phyloP scores from a whole-genome alignment of 2,797 vertebrate species.

The Enteromius paludinosus region DNA sequence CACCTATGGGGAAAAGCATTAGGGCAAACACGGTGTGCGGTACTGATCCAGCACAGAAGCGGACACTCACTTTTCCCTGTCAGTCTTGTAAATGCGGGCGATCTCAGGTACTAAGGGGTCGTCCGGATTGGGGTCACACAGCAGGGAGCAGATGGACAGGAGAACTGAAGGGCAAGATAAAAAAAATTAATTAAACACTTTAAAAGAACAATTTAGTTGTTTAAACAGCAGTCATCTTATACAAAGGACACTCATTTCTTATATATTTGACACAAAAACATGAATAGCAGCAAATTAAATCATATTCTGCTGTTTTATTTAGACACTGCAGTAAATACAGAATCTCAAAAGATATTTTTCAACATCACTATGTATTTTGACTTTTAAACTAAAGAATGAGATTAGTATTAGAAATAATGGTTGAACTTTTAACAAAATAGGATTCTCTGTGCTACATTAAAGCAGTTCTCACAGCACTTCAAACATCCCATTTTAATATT shows the following conservation, averaged over 20 bases:
- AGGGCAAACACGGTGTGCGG: not conserved
- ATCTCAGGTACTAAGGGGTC: constrained; percentile 99
- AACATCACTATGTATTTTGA: not conserved
- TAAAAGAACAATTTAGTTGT: not conserved
- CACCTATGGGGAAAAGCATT: not conserved
- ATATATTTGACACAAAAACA: not conserved
- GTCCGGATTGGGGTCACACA: constrained; percentile 99
- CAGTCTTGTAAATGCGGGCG: constrained; percentile 99
- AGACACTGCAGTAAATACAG: not conserved
- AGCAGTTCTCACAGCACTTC: not conserved
- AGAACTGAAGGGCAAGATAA: constrained; percentile 81
- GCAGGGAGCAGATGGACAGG: constrained; percentile 99
- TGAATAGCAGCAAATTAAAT: not conserved
- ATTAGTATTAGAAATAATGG: not conserved
- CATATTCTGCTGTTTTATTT: not conserved
- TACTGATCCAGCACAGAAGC: not conserved
- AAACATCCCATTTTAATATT: not conserved
- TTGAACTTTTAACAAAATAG: not conserved
- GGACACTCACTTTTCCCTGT: constrained; percentile 96
- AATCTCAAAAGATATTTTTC: not conserved
- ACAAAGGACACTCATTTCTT: not conserved
- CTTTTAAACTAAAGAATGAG: not conserved
- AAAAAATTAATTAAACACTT: not conserved
- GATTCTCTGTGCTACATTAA: not conserved
- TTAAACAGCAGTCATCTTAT: not conserved